phyloP scores from a whole-genome alignment of 2,888 invertebrate species.

The Cyaniris semiargus region DNA sequence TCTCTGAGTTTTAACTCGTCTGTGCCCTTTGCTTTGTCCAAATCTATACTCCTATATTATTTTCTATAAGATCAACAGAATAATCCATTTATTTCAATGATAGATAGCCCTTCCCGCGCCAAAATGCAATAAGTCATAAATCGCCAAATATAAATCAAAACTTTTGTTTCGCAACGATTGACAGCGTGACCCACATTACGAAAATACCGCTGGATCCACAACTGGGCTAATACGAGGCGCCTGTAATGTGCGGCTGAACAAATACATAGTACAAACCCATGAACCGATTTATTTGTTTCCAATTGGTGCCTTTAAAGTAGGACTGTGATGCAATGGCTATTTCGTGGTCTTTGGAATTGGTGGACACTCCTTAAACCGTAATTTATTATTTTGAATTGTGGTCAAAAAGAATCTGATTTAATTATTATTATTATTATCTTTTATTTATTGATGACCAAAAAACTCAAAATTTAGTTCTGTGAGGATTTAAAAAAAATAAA shows the following conservation, averaged over 20 bases:
- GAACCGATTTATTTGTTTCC: constrained; percentile 25
- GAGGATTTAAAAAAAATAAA: too few species aligned
- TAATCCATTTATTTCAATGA: neutral
- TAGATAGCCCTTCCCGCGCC: constrained; percentile 12
- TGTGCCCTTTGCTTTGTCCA: too few species aligned
- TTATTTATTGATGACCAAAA: too few species aligned
- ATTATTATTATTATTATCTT: too few species aligned
- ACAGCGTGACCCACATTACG: constrained; percentile 46
- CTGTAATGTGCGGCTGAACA: constrained; percentile 29
- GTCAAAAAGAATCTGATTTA: neutral
- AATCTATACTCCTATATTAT: neutral
- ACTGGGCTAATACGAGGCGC: constrained; percentile 36
- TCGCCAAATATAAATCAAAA: constrained; percentile 27
- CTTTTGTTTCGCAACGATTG: constrained; percentile 38
- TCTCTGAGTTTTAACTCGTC: too few species aligned
- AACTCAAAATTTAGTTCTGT: too few species aligned
- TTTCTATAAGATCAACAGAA: neutral
- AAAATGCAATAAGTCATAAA: constrained; percentile 23
- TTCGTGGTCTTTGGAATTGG: neutral
- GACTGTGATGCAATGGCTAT: constrained; percentile 9
- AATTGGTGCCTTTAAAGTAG: constrained; percentile 24
- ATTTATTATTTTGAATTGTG: too few species aligned
- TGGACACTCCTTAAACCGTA: too few species aligned
- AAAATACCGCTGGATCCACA: constrained; percentile 43
- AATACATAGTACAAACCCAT: neutral